Percentiles rank a stretch among this genome's conserved stretches.
Conservation (phyloP, 1,140 invertebrate species). For the Parasteatoda tepidariorum region DNA sequence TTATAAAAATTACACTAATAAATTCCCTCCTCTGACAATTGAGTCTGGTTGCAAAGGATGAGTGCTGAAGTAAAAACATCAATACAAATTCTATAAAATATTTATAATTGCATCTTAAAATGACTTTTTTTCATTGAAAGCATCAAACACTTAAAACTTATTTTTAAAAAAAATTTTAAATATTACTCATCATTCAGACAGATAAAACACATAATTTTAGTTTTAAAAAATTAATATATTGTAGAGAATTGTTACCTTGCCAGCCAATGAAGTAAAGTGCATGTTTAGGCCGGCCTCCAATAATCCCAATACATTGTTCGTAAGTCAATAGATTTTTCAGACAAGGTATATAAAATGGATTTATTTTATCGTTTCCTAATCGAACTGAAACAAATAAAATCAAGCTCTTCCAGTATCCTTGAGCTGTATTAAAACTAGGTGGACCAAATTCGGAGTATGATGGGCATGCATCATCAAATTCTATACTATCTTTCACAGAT, state of each 20-base stretch:
- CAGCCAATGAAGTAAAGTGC: slow-evolving; percentile 92
- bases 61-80: no score
- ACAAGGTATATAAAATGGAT: slow-evolving; percentile 84
- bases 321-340: slow-evolving; percentile 81
- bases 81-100: no score
- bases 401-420: slow-evolving; percentile 78
- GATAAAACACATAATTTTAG: no score
- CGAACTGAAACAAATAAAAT: slow-evolving; percentile 87
- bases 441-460: slow-evolving; percentile 43
- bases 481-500: not conserved
- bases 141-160: no score
- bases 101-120: no score
- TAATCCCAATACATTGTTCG: slow-evolving; percentile 87
- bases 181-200: no score
- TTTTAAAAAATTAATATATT: no score
- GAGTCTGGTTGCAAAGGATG: no score
- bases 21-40: no score
- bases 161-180: no score
- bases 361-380: slow-evolving; percentile 85
- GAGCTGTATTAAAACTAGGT: slow-evolving; percentile 24
- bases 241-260: slow-evolving; percentile 78
- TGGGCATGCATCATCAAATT: slow-evolving; percentile 12
- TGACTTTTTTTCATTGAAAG: no score
- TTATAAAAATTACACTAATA: no score
- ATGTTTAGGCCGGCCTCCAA: slow-evolving; percentile 90